phyloP scores from a whole-genome alignment of 1,140 invertebrate genomes.

The Magallana ariakensis region DNA sequence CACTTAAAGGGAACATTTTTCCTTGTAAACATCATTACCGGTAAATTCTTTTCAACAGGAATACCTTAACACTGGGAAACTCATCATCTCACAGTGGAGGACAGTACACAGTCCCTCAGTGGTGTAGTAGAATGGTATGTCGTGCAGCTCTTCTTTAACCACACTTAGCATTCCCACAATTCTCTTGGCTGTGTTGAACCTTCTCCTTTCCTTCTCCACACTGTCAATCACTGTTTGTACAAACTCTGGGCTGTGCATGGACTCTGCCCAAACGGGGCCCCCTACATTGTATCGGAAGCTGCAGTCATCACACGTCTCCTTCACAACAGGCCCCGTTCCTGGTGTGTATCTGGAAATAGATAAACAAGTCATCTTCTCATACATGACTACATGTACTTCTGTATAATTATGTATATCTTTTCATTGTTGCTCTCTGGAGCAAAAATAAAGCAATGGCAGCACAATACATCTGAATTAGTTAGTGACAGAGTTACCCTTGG shows the following conservation, averaged over 20 bases:
- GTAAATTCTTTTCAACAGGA: too few species aligned
- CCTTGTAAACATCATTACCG: too few species aligned
- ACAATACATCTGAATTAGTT: too few species aligned
- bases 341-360: background rate
- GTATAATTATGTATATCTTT: too few species aligned
- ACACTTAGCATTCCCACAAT: slow-evolving; percentile 84
- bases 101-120: slow-evolving; percentile 84
- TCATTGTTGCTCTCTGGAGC: too few species aligned
- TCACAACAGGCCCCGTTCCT: background rate
- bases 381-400: too few species aligned
- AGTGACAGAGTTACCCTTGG: too few species aligned
- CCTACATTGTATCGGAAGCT: slow-evolving; percentile 88
- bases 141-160: slow-evolving; percentile 86
- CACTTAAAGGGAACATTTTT: too few species aligned
- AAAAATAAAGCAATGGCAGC: too few species aligned
- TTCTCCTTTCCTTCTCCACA: slow-evolving; percentile 70
- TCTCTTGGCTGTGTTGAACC: slow-evolving; percentile 85
- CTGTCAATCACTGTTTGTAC: slow-evolving; percentile 82
- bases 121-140: slow-evolving; percentile 93
- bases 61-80: slow-evolving; percentile 4
- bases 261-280: slow-evolving; percentile 95
- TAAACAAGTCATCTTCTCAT: background rate
- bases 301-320: slow-evolving; percentile 88
- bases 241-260: slow-evolving; percentile 90
- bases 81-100: slow-evolving; percentile 81